phyloP scores from a whole-genome alignment of 1,140 invertebrate species.

The Semibalanus balanoides region DNA sequence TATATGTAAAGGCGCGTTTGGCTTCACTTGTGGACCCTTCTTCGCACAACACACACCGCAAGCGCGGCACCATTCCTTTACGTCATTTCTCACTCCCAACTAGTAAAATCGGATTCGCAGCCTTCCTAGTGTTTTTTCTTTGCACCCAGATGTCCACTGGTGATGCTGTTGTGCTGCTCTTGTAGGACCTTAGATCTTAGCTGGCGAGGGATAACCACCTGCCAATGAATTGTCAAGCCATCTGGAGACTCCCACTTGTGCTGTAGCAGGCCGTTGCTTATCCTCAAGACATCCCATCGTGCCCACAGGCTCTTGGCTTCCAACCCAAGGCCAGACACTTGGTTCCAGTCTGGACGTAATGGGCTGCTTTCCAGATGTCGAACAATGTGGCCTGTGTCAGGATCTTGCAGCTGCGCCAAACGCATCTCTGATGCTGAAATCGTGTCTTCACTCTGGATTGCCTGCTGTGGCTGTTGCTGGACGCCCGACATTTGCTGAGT shows the following conservation, averaged over 20 bases:
- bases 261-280: background rate
- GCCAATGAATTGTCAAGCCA: background rate
- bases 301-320: slow-evolving; percentile 39
- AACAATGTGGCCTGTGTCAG: background rate
- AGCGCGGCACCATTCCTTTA: background rate
- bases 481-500: no score
- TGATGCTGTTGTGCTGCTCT: background rate
- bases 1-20: background rate
- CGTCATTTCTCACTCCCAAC: background rate
- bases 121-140: background rate
- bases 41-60: background rate
- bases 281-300: background rate
- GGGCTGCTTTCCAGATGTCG: background rate
- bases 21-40: background rate
- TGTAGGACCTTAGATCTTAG: background rate
- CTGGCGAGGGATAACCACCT: background rate
- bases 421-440: background rate
- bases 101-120: background rate
- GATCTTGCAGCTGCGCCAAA: background rate
- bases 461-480: no score
- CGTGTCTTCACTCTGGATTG: background rate
- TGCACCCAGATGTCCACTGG: background rate
- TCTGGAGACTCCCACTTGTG: background rate
- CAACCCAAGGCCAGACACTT: slow-evolving; percentile 41
- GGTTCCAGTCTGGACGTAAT: background rate